Evolutionary conservation across 1,140 invertebrate genomes (phyloP), one percentile per base, ranked within the genome.

Genomic region (Drosophila nigrodunni): DNA sequence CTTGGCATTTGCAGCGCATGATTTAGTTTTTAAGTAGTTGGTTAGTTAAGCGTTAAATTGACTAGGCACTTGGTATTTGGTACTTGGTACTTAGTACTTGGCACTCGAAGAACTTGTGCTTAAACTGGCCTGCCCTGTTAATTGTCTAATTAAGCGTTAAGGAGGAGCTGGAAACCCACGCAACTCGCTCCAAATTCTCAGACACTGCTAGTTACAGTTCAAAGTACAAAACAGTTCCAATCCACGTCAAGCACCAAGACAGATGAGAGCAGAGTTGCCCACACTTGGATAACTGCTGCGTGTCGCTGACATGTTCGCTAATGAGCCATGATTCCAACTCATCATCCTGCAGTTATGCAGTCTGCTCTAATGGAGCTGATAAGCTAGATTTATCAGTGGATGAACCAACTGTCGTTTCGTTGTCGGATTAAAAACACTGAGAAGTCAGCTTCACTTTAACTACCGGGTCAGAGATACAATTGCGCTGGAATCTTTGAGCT

Each of bases 111-210:
- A 57, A 52, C 30, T 59, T 60, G 62, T 82, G 73, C 82, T 69
- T 73, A 5, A 82, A 74, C 52, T 65, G 68, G 46, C 46, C 69
- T 64, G 68, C 61, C 79, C 66, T 65, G 71, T 85, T 88, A 88
- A 88, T 89, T 88, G 78, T 72, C 77, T 89, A 88, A 88, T 88
- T 88, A 89, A 89, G 80, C 71, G 66, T 66, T 71, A 52, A 68
- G 74, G 49, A 46, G 58, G 44, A 55, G 49, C 18, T 41, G 21
- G 30, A 61, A 52, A 37, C 82, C 82, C 78, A 87, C 78, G 79
- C 82, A 68, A 52, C 15, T 11, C 77, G 78, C 75, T 65, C 72
- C 78, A 78, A 66, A 79, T 79, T 70, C 65, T 65, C 58, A 66
- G 65, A 69, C 67, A 41, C 13, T 30, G 25, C 25, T 30, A 30